A percentile compares a stretch with the other conserved stretches of the same genome.
phyloP scores from a whole-genome alignment of 2,797 vertebrate genomes.

The Ctenopoma multispine region DNA sequence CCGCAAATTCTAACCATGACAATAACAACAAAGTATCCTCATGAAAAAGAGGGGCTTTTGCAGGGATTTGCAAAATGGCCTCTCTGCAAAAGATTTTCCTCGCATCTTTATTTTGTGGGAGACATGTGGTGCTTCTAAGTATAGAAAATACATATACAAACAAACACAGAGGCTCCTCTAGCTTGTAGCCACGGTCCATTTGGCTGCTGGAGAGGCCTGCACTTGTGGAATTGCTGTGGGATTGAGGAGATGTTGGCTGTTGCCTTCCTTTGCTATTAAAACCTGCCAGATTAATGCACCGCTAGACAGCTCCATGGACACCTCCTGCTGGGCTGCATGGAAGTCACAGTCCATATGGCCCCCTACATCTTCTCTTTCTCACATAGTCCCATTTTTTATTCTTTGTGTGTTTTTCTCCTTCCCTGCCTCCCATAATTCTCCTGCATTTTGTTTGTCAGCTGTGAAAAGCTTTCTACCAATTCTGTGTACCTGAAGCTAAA shows the following conservation, averaged over 20 bases:
- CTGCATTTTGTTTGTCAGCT: conserved; percentile 21
- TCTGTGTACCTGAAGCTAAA: conserved; percentile 27
- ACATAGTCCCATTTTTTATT: conserved; percentile 24
- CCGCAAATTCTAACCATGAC: conserved; percentile 15
- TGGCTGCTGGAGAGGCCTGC: conserved; percentile 51
- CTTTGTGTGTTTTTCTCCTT: conserved; percentile 18
- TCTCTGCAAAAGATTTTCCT: conserved; percentile 11
- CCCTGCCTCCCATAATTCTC: background rate
- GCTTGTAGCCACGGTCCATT: conserved; percentile 43
- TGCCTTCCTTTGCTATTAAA: conserved; percentile 63
- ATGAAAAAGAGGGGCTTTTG: conserved; percentile 7
- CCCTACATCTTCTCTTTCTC: conserved; percentile 25
- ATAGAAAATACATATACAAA: conserved; percentile 15
- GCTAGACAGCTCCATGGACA: conserved; percentile 49
- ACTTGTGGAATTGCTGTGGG: conserved; percentile 44
- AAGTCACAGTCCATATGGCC: conserved; percentile 61
- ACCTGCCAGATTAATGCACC: conserved; percentile 63
- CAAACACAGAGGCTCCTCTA: conserved; percentile 19
- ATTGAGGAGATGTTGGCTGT: conserved; percentile 36
- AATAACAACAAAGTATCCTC: conserved; percentile 2
- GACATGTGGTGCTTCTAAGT: background rate
- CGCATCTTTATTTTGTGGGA: background rate
- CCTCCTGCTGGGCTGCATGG: conserved; percentile 39
- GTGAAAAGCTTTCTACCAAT: conserved; percentile 7
- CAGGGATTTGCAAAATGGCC: conserved; percentile 18